phyloP scores from a whole-genome alignment of 2,888 invertebrate genomes.

The Lycia hirtaria region DNA sequence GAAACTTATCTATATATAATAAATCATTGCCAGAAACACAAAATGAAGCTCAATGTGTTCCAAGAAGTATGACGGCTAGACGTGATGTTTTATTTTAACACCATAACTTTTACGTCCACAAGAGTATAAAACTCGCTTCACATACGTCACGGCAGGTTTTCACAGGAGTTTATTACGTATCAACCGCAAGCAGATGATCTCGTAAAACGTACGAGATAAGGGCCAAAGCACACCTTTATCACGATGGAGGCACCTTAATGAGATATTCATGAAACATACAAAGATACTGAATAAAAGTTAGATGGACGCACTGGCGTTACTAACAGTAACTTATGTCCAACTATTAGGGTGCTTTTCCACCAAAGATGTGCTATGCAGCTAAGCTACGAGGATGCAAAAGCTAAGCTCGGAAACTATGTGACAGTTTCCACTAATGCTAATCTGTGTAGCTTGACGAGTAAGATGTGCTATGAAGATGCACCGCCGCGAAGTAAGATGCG shows the following conservation, averaged over 20 bases:
- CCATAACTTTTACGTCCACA: constrained; percentile 9
- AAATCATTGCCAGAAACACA: neutral
- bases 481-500: no score
- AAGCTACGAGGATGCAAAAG: no score
- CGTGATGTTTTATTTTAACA: constrained; percentile 5
- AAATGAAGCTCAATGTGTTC: neutral
- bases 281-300: no score
- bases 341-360: no score
- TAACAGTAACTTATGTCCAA: no score
- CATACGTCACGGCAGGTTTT: constrained; percentile 12
- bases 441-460: no score
- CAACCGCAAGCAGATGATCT: constrained; percentile 23
- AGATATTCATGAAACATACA: neutral
- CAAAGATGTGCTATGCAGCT: no score
- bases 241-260: neutral
- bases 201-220: constrained; percentile 20
- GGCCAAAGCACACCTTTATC: neutral
- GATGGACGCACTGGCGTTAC: no score
- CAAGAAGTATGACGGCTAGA: neutral
- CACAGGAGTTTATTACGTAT: constrained; percentile 20
- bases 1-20: no score
- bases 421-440: no score
- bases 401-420: no score
- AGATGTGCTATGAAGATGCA: no score
- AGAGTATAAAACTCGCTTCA: constrained; percentile 5